Conservation (phyloP, 2,113 vertebrate genomes). For the Pterophyllum scalare region DNA sequence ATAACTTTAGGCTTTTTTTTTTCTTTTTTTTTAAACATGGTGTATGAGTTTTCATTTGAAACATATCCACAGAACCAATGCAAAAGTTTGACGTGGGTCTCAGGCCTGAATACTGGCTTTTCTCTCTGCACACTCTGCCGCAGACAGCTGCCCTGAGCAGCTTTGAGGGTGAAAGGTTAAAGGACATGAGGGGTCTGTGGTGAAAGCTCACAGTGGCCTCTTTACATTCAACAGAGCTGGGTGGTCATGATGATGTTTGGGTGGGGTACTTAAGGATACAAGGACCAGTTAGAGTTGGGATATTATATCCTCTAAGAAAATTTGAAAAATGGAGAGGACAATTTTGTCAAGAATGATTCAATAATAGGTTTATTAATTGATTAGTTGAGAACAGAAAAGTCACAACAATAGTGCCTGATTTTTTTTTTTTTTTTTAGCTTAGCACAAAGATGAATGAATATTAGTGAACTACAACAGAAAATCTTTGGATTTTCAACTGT, state of each 20-base stretch:
- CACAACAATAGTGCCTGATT: background rate
- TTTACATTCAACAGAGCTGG: conserved; percentile 49
- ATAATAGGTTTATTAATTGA: background rate
- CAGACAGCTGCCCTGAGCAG: conserved; percentile 60
- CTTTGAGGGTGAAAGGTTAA: conserved; percentile 71
- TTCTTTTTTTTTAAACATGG: background rate
- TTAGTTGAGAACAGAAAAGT: background rate
- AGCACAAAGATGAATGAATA: background rate
- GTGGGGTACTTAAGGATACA: conserved; percentile 13
- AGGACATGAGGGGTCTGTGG: conserved; percentile 60
- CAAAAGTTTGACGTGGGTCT: background rate
- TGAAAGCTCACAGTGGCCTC: conserved; percentile 65
- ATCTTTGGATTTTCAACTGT: background rate
- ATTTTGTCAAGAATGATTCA: background rate
- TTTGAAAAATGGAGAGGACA: background rate
- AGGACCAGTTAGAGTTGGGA: background rate
- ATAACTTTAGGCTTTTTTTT: background rate
- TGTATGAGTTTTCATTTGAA: background rate
- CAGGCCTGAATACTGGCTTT: background rate
- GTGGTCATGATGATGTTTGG: conserved; percentile 47
- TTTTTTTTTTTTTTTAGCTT: background rate
- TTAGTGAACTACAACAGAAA: background rate
- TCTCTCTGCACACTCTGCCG: background rate
- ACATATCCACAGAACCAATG: background rate
- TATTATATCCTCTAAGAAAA: background rate